Conservation (phyloP, 2,797 vertebrate genomes). For the Labroides dimidiatus region DNA sequence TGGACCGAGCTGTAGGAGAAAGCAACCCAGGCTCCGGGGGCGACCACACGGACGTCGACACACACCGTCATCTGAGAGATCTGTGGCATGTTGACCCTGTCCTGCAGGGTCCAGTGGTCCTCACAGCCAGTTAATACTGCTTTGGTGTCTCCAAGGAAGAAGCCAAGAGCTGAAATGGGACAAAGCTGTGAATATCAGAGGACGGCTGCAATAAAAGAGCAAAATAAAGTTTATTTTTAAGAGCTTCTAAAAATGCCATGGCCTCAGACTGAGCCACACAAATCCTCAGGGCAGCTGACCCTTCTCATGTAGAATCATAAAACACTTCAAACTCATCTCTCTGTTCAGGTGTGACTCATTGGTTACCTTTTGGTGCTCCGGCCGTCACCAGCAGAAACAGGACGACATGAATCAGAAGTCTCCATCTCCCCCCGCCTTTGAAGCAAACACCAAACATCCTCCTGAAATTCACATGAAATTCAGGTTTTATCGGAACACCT, state of each 20-base stretch:
- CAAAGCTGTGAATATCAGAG: neutral
- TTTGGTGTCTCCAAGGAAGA: slow-evolving; percentile 79
- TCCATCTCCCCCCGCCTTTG: slow-evolving; percentile 50
- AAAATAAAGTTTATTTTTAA: no score
- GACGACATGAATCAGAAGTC: slow-evolving; percentile 31
- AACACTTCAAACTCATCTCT: no score
- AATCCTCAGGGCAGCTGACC: no score
- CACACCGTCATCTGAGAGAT: slow-evolving; percentile 80
- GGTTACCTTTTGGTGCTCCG: slow-evolving; percentile 60
- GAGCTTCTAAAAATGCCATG: no score
- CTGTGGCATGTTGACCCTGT: slow-evolving; percentile 50
- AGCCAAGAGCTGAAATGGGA: slow-evolving; percentile 40
- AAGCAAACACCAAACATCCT: slow-evolving; percentile 63
- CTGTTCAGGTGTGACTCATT: neutral
- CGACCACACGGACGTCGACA: slow-evolving; percentile 74
- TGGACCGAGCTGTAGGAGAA: slow-evolving; percentile 78
- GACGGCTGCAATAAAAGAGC: neutral
- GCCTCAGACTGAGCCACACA: no score
- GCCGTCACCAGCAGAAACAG: slow-evolving; percentile 49
- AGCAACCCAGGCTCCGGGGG: slow-evolving; percentile 78
- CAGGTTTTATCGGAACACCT: neutral
- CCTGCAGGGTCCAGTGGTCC: slow-evolving; percentile 81
- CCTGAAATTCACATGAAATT: slow-evolving; percentile 48
- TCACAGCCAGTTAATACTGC: slow-evolving; percentile 76
- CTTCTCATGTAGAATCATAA: no score